Percentiles rank a stretch among this genome's conserved stretches.
These are phyloP conservation scores for Cataglyphis rosenhaueri DNA, from an alignment of 2,888 invertebrate genomes.

Conservation along the genomic window DNA sequence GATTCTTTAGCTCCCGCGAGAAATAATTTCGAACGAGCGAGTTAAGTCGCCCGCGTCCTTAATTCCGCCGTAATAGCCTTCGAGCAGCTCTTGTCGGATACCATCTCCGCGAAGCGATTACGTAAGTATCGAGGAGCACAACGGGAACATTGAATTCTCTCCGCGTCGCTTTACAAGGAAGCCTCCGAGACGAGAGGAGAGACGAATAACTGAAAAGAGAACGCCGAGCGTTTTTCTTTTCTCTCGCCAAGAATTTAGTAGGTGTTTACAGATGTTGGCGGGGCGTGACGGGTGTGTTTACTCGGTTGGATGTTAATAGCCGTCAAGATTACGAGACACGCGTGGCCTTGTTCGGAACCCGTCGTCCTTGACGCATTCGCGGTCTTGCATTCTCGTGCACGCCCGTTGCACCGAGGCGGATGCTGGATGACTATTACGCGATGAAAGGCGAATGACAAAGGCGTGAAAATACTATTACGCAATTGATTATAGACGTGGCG, in stretches of 20 bases:
- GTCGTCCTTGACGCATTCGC: constrained; percentile 65
- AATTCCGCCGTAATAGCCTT: constrained; percentile 61
- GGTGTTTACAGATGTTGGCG: background rate
- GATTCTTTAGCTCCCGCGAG: constrained; percentile 6
- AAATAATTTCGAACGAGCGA: constrained; percentile 51
- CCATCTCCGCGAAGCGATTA: constrained; percentile 6
- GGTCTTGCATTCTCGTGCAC: constrained; percentile 40
- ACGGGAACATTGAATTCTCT: background rate
- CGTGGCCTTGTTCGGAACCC: constrained; percentile 65
- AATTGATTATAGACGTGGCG: constrained; percentile 13
- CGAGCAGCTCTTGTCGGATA: constrained; percentile 15
- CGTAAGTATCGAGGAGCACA: background rate
- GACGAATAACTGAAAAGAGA: background rate
- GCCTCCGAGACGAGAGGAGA: background rate
- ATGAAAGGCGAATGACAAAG: background rate
- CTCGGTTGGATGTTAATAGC: constrained; percentile 42
- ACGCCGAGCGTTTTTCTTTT: background rate
- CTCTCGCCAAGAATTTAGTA: constrained; percentile 8
- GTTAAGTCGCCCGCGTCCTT: constrained; percentile 65
- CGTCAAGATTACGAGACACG: constrained; percentile 37
- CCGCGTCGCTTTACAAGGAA: background rate
- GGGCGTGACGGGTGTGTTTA: constrained; percentile 44
- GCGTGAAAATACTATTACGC: constrained; percentile 17
- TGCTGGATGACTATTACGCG: constrained; percentile 24
- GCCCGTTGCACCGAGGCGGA: constrained; percentile 44